phyloP scores from a whole-genome alignment of 2,113 vertebrate genomes.

The Bubo scandiacus region DNA sequence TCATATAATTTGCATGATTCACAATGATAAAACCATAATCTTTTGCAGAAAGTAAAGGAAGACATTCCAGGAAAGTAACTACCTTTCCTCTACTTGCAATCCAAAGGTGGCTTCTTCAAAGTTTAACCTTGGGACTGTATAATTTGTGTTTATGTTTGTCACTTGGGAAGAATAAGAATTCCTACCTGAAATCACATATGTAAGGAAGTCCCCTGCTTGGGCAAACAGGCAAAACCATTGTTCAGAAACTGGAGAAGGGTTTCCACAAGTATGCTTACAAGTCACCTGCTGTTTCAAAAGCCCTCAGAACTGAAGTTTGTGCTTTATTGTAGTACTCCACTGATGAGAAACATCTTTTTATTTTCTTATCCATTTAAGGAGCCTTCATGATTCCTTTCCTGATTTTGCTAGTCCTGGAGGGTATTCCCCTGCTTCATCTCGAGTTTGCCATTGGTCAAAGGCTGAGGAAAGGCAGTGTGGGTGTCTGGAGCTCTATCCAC shows the following conservation, averaged over 20 bases:
- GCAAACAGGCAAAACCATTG: neutral
- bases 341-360: neutral
- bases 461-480: conserved; percentile 87
- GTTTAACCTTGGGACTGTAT: neutral
- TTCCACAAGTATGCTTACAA: neutral
- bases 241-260: neutral
- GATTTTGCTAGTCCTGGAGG: conserved; percentile 92
- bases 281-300: neutral
- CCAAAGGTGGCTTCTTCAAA: neutral
- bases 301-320: neutral
- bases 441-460: conserved; percentile 97
- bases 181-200: neutral
- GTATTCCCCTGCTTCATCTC: conserved; percentile 89
- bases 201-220: neutral
- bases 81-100: neutral
- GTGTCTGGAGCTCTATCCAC: conserved; percentile 89
- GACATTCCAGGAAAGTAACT: neutral
- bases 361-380: conserved; percentile 70
- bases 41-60: neutral
- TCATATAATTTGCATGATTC: neutral
- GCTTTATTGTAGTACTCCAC: neutral
- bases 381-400: conserved; percentile 99
- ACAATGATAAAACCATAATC: neutral
- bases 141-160: neutral
- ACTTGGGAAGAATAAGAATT: neutral